Percentiles rank a stretch among this genome's conserved stretches.
Evolutionary conservation across 2,888 invertebrate genomes (phyloP).

Genomic region (Fragum sueziense): DNA sequence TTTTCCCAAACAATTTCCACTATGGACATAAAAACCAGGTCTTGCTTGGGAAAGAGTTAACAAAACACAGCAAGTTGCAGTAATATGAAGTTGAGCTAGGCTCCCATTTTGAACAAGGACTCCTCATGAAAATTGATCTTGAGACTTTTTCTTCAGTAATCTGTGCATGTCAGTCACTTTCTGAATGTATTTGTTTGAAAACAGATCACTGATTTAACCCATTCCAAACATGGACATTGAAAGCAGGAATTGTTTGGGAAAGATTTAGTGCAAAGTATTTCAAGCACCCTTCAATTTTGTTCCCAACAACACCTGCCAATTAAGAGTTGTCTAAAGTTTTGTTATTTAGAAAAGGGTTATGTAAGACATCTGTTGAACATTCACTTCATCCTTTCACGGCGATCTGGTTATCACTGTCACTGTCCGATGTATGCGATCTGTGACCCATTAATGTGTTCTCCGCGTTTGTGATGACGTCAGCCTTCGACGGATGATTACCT

Average conservation of each 20-base stretch:
- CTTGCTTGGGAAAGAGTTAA: no score
- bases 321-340: neutral
- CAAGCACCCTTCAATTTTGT: no score
- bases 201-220: no score
- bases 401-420: conserved; percentile 33
- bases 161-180: no score
- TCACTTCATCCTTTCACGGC: conserved; percentile 9
- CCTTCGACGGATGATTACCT: conserved; percentile 59
- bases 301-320: neutral
- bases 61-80: no score
- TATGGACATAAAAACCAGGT: no score
- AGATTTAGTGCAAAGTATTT: no score
- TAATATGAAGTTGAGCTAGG: neutral
- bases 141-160: neutral
- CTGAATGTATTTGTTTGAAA: no score
- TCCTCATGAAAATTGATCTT: neutral
- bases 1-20: no score
- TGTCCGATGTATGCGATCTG: conserved; percentile 45
- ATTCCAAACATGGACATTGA: no score
- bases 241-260: no score
- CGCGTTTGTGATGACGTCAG: conserved; percentile 46
- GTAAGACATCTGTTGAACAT: neutral
- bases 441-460: conserved; percentile 45
- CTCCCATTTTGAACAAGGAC: neutral
- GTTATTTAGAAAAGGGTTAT: neutral